These are phyloP conservation scores for Taxidea taxus DNA, from an alignment of 2,113 vertebrate species.

Conservation along the genomic window DNA sequence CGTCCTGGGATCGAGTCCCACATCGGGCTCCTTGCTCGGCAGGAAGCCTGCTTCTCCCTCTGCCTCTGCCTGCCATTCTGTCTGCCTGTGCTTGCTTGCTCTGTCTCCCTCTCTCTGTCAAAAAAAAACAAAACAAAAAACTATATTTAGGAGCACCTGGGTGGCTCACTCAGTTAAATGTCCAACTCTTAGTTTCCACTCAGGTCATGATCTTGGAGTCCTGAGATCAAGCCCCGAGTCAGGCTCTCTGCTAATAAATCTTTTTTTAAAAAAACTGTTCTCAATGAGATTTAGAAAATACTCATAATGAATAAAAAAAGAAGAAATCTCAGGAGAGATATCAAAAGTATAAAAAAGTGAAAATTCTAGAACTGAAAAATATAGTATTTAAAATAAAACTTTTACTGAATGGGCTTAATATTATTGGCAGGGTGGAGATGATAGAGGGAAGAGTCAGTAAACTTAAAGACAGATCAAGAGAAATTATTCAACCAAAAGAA, in stretches of 20 bases:
- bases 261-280: not conserved
- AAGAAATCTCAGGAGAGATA: not conserved
- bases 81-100: too few relatives aligned
- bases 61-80: too few relatives aligned
- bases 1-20: too few relatives aligned
- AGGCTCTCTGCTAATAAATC: not conserved
- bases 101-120: too few relatives aligned
- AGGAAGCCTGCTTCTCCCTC: too few relatives aligned
- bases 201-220: not conserved
- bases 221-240: not conserved
- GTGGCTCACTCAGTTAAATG: too few relatives aligned
- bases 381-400: not conserved
- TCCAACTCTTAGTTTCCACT: too few relatives aligned
- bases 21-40: too few relatives aligned
- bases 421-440: not conserved
- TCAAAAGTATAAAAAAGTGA: not conserved
- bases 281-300: not conserved
- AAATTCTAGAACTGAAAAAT: not conserved
- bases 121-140: not conserved
- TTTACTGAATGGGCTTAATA: not conserved
- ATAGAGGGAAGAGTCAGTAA: not conserved
- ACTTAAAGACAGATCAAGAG: not conserved
- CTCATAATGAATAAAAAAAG: not conserved
- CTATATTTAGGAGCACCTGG: not conserved
- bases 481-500: not conserved